Base-by-base conservation (phyloP, 2,797 vertebrate species). In the Amphiprion clarkii region DNA sequence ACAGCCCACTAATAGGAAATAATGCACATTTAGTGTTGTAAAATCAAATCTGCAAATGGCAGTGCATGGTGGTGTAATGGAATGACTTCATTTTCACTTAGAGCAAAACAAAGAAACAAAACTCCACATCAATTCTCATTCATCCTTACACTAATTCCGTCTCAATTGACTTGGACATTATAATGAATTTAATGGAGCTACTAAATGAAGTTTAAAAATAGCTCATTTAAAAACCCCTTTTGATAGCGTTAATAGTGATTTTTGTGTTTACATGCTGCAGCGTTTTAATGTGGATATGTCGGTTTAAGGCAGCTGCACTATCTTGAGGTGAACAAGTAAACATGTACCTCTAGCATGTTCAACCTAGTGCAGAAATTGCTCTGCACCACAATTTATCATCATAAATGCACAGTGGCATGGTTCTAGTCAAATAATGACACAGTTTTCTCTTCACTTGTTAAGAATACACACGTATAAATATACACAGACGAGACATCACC, bases 11-110 rank as follows among this genome's bases (percentile, higher is more conserved):
- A 83, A 90, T 84, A 74, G 74, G 76, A 86, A 85, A 87, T 87
- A 87, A 87, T 89, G 78, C 81, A 81, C 73, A 82, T 84, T 90
- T 78, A 84, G 76, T 76, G 75, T 83, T 71, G 70, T 64, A 68
- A 78, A 89, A 87, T 82, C 57, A 79, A 84, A 87, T 84, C 70
- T 72, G 73, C 79, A 85, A 86, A 88, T 75, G 48, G 61, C 62
- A 52, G 36, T 27, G 44, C 58, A 27, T 31, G 46, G 67, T 48
- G 21, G 56, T 67, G 49, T 82, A 67, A 81, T 74, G 62, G 58
- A 84, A 79, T 29, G 21, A 71, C 79, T 87, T 84, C 33, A 79
- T 85, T 88, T 83, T 83, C 68, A 81, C 78, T 75, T 13, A 72
- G 66, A 74, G 62, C 36, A 68, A 84, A 88, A 84, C 71, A 79